Evolutionary conservation across 1,140 invertebrate genomes (phyloP).

Genomic region (Sitobion miscanthi): DNA sequence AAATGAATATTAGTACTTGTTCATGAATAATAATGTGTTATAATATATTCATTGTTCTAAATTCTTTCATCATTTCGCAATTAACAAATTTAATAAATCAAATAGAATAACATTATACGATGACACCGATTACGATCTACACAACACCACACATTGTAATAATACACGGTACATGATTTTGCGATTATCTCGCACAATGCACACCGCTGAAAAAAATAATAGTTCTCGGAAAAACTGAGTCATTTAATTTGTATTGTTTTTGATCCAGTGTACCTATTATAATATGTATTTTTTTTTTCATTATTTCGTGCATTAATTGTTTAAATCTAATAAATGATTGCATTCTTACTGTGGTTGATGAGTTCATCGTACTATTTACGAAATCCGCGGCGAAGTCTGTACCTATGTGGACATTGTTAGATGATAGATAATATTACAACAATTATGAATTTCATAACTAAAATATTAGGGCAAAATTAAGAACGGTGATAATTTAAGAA

Average conservation of each 20-base stretch:
- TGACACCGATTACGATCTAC: neutral
- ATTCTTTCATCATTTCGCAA: neutral
- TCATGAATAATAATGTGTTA: neutral
- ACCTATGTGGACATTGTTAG: neutral
- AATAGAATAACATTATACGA: constrained; percentile 14
- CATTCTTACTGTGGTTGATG: neutral
- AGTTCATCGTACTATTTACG: constrained; percentile 12
- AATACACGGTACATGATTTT: neutral
- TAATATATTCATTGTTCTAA: neutral
- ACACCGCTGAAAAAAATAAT: neutral
- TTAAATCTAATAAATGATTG: neutral
- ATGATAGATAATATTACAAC: neutral
- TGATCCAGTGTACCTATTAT: neutral
- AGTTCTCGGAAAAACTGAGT: neutral
- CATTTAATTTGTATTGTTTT: constrained; percentile 24
- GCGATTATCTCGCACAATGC: constrained; percentile 12
- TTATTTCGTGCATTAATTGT: neutral
- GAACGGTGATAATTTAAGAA: neutral
- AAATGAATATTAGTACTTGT: neutral
- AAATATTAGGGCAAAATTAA: neutral
- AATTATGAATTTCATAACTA: neutral
- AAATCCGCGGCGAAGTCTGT: neutral
- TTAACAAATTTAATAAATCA: constrained; percentile 31
- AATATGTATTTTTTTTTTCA: neutral
- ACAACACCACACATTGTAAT: neutral